Evolutionary conservation across 2,113 vertebrate species (phyloP), one percentile per base, ranked within the genome.

Genomic region (Nesoenas mayeri): DNA sequence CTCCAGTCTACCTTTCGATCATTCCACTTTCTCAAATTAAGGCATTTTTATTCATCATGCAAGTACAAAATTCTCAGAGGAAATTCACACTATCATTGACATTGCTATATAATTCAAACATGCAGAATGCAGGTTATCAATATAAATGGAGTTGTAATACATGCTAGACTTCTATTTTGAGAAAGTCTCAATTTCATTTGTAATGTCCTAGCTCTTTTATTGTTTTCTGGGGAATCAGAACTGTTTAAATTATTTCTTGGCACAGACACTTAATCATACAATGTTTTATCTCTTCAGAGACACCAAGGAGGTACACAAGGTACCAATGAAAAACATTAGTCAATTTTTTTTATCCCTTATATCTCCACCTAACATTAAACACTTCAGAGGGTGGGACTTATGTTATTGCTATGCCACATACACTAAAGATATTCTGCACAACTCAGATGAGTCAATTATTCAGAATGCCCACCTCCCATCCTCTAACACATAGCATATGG

Each of bases 401-500:
- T 19, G 31, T 13, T 65, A 32, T 9, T 67, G 91, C 70, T 81
- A 48, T 53, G 79, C 25, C 38, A 83, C 14, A 58, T 21, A 20
- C 40, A 56, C 67, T 54, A 11, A 79, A 85, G 32, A 44, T 60
- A 78, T 36, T 86, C 54, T 87, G 78, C 67, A 73, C 64, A 96
- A 79, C 83, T 83, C 93, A 97, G 97, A 95, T 79, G 57, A 95
- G 79, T 85, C 47, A 86, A 56, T 93, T 92, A 95, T 50, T 92
- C 94, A 96, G 87, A 95, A 85, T 89, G 74, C 29, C n/a, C 16
- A 16, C 94, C 94, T 95, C 94, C 79, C 79, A 89, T 88, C 95
- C 48, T 90, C 73, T 95, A 97, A 96, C 96, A 96, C 92, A 89
- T 50, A 97, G 75, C 95, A 97, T 96, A 97, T 96, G 97, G 95